Base-by-base conservation (phyloP, 2,113 vertebrate species). In the Phyllopteryx taeniolatus region DNA sequence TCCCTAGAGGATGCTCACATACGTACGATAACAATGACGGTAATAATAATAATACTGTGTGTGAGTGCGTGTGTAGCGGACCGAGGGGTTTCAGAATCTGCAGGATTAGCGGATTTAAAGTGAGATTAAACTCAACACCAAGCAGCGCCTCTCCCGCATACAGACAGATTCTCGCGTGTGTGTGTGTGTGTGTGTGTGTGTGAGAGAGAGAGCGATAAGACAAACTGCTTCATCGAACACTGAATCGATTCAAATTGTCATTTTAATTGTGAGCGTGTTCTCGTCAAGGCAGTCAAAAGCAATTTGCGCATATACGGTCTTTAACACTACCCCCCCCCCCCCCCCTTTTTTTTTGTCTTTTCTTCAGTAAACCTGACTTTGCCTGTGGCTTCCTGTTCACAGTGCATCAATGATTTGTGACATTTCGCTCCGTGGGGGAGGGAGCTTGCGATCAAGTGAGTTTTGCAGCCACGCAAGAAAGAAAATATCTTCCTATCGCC, bases 341-440 rank as follows among this genome's bases (percentile, higher is more conserved):
- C n/a, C n/a, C n/a, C n/a, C n/a, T n/a, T n/a, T n/a, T n/a, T n/a
- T 27, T 27, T 17, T 49, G 17, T 15, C 5, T 15, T 47, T 49
- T 49, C 8, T 10, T 54, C 19, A 14, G n/a, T 14, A 10, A 87
- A 87, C 57, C 57, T 79, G 81, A 85, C 82, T 75, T 53, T 47
- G 80, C 85, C 80, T 9, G 13, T n/a, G 6, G 88, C 81, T 75
- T 82, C 67, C 69, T 77, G 63, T 73, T 88, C 80, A 82, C 79
- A 68, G 57, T 83, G 35, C 81, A 82, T 87, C 86, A 74, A 89
- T 87, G 85, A 67, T 66, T 81, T 80, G 74, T 90, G 89, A 88
- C 89, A 90, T 87, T 90, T 78, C 44, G 64, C 35, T 54, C 56
- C 27, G 12, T 31, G 27, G 15, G 15, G 53, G 31, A 14, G 33